Evolutionary conservation across 2,888 invertebrate genomes (phyloP), one percentile per base, ranked within the genome.

Genomic region (Holacanthella duospinosa): DNA sequence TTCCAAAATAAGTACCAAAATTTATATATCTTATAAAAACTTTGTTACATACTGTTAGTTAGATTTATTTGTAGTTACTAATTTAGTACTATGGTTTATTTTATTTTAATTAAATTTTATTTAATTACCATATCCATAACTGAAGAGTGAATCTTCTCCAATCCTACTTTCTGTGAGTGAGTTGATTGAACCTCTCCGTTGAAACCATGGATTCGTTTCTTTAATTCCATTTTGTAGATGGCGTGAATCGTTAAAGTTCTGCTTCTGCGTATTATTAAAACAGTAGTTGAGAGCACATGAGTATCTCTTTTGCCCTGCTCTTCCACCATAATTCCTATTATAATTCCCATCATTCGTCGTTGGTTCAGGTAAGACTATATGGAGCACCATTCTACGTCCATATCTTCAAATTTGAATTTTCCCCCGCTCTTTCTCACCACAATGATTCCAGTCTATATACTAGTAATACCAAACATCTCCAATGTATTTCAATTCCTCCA

Each of bases 331-430:
- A 59, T 58, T 55, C 61, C 67, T 67, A 65, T 67, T 67, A 64
- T 67, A 67, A 63, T 67, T 67, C 63, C 60, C 68, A 68, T 69
- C 68, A 66, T 68, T 71, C 63, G 65, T 68, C 59, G 19, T 48
- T 9, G 71, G 70, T 61, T 75, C 74, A 21, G 77, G 77, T 66
- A 77, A 69, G 53, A 77, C 77, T 73, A 78, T 73, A 72, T 77
- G 76, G 63, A 78, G 73, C 64, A 78, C 77, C 77, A 77, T 77
- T 66, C 68, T 73, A 68, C 74, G 75, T 65, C 75, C 76, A 75
- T 76, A 74, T 36, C 36, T 6, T 16, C 36, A 6, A 36, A 36
- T 36, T 16, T n/a, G n/a, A n/a, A n/a, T n/a, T n/a, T n/a, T n/a
- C n/a, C n/a, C n/a, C n/a, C n/a, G n/a, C n/a, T n/a, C n/a, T n/a